Base-by-base conservation (phyloP, 2,888 invertebrate genomes). In the Proisotoma minuta region DNA sequence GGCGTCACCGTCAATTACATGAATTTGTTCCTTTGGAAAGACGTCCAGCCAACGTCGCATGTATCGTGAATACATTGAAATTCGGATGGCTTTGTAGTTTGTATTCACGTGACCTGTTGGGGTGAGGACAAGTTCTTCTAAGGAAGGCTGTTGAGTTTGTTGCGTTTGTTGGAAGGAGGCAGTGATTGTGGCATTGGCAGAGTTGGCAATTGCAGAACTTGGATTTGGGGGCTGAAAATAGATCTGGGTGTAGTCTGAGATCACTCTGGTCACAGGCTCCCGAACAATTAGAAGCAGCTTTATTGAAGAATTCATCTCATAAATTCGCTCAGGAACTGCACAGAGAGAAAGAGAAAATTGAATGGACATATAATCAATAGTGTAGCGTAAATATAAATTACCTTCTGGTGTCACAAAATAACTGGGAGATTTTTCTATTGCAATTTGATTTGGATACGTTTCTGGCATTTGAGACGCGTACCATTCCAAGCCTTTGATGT, bases 391-490 rank as follows among this genome's bases (percentile, higher is more conserved):
- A n/a, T n/a, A n/a, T n/a, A n/a, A n/a, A n/a, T n/a, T n/a, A n/a
- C 8, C 54, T 84, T 91, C 89, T 15, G 91, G 89, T 60, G 93
- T 93, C 50, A 96, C 92, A 80, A 98, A 98, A 80, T 98, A 98
- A 75, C 94, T 93, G 3, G 98, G 98, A 75, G 94, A 96, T 80
- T 99, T 98, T 79, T 98, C 98, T 74, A 96, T 90, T 60, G 95
- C 95, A 73, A 96, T 88, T 79, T 96, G 95, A 48, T 91, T 90
- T 68, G 87, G 85, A 78, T 88, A 90, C 1, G 95, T 92, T 75
- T 88, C 87, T 12, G 96, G 96, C 95, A 97, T 96, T 78, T 91
- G 90, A 8, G 39, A 50, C 28, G 34, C 28, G 79, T 98, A 98
- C 97, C 97, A 98, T 66, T 96, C 93, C 63, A 95, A 81, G 0